Conservation (phyloP, 1,140 invertebrate genomes). For the Oreohelix idahoensis region DNA sequence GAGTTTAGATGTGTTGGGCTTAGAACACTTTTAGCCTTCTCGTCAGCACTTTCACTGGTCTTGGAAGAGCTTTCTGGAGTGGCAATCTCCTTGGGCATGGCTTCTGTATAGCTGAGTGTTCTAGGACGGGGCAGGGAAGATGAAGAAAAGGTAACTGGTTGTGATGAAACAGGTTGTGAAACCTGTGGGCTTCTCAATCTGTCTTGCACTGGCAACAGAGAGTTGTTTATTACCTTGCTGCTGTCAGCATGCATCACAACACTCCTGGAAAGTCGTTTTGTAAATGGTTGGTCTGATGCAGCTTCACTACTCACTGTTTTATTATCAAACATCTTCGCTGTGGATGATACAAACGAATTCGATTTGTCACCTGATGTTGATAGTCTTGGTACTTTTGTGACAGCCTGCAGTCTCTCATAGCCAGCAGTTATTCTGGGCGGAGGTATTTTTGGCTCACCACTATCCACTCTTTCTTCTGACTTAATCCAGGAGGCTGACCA, state of each 20-base stretch:
- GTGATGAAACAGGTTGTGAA: not conserved
- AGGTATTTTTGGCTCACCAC: not conserved
- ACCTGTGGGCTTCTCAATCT: conserved; percentile 13
- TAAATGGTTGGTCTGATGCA: not conserved
- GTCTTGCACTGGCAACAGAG: conserved; percentile 29
- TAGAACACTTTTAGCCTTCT: not conserved
- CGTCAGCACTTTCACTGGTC: not conserved
- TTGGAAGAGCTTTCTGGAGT: not conserved
- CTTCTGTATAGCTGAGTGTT: not conserved
- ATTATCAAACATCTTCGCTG: conserved; percentile 34
- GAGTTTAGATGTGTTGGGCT: conserved; percentile 23
- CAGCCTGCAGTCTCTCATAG: conserved; percentile 14
- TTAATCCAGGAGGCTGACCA: conserved; percentile 1
- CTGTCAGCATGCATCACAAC: not conserved
- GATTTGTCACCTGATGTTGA: not conserved
- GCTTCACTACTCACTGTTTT: conserved; percentile 12
- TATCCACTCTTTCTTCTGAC: not conserved
- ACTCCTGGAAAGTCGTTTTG: not conserved
- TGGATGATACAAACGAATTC: conserved; percentile 10
- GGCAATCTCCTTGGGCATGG: not conserved
- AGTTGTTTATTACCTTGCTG: conserved; percentile 27
- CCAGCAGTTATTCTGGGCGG: not conserved
- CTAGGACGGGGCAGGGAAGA: not conserved
- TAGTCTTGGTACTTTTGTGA: conserved; percentile 7
- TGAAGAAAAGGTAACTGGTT: not conserved